Percentiles rank a stretch among this genome's conserved stretches.
Evolutionary conservation across 53 echinoderm and acorn worm species (phyloP).

Genomic region (Crossaster papposus): DNA sequence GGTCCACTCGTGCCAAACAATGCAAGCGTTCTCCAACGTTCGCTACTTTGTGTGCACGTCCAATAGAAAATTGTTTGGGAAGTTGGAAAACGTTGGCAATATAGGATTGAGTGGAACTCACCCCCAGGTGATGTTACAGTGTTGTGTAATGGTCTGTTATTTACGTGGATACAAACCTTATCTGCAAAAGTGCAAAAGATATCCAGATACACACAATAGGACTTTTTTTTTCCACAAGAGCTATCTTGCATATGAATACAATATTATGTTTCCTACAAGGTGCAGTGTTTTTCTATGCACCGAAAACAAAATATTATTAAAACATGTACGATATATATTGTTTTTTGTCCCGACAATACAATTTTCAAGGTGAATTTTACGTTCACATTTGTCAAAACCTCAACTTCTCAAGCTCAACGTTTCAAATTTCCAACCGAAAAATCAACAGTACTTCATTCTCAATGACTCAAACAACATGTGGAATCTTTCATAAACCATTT

Average conservation of each 20-base stretch:
- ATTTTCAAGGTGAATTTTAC: neutral
- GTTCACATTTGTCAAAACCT: neutral
- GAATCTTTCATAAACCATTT: no score
- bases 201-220: neutral
- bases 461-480: neutral
- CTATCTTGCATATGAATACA: neutral
- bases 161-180: neutral
- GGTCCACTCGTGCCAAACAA: no score
- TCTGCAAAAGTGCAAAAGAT: neutral
- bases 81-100: no score
- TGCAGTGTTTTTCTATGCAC: neutral
- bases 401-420: neutral
- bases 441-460: neutral
- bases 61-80: no score
- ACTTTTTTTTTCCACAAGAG: neutral
- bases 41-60: no score
- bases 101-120: no score
- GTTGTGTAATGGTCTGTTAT: no score
- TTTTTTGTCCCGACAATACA: neutral
- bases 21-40: no score
- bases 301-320: neutral
- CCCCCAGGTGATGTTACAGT: no score
- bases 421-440: neutral
- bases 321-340: neutral
- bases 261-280: no score